Base-by-base conservation (phyloP, 2,888 invertebrate species). In the Drosophila limbata region DNA sequence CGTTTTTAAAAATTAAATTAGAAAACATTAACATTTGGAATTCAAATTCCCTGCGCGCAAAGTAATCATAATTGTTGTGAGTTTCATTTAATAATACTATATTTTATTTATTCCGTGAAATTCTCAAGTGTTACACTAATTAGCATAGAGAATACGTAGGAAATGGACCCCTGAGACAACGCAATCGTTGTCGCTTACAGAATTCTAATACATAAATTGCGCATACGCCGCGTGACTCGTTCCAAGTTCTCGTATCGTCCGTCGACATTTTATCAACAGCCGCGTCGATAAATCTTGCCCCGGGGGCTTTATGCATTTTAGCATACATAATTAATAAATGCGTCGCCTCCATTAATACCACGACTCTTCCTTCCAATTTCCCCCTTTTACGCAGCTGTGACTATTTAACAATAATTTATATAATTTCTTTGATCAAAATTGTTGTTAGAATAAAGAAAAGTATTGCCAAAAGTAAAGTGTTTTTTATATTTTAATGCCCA, bases 171-270 rank as follows among this genome's bases (percentile, higher is more conserved):
- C 1, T 10, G 35, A 35, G 11, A 21, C 44, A 13, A n/a, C 44
- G 44, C 21, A 21, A 11, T 42, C 17, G 40, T 31, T 19, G 11
- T 45, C 39, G 51, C 35, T 11, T 48, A 0, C 31, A 11, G 44
- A 45, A 21, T 55, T 45, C 37, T 9, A 19, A 57, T 40, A 51
- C 47, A 73, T 45, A 57, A 47, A 73, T 79, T 75, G 61, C 68
- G 70, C 55, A 82, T 83, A 83, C 84, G 81, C 66, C 64, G 65
- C 68, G 77, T 83, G 77, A 73, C 62, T 68, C 71, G 63, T 33
- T 57, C 48, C 9, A 9, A 28, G 39, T 15, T 10, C 2, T 48
- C 17, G 37, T 21, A 42, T 50, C 44, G 53, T 53, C 8, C 17
- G 31, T 13, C 31, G 47, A 9, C 33, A 25, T 17, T 48, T 69